Evolutionary conservation across 37 sponge, comb jelly and placozoan species (phyloP).

Genomic region (Geodia barretti): DNA sequence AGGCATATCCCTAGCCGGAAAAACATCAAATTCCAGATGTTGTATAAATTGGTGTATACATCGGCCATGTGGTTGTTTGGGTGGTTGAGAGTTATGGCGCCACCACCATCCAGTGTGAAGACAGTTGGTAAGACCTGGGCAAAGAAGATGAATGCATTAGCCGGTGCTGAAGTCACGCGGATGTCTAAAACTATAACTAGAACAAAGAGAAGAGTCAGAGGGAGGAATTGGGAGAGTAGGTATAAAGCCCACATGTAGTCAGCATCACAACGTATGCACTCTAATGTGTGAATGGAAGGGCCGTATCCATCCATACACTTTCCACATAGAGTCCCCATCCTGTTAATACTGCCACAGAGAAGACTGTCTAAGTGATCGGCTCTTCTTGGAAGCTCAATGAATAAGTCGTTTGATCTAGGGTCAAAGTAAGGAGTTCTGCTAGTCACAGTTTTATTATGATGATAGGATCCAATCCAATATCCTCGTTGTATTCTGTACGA

Average conservation of each 20-base stretch:
- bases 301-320: conserved; percentile 45
- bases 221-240: conserved; percentile 46
- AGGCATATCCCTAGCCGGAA: conserved; percentile 38
- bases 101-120: conserved; percentile 44
- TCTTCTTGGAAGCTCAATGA: background rate
- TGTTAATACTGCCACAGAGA: conserved; percentile 32
- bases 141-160: conserved; percentile 77
- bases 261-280: conserved; percentile 1
- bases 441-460: background rate
- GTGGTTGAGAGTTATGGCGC: background rate
- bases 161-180: conserved; percentile 58
- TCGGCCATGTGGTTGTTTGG: background rate
- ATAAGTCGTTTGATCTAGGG: background rate
- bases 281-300: conserved; percentile 14
- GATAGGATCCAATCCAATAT: conserved; percentile 19
- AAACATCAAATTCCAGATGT: conserved; percentile 74
- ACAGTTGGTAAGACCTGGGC: conserved; percentile 50
- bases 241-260: conserved; percentile 40
- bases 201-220: conserved; percentile 40
- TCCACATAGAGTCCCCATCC: conserved; percentile 63
- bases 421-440: conserved; percentile 30
- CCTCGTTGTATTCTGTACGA: conserved; percentile 8
- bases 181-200: conserved; percentile 66
- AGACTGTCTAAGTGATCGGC: background rate
- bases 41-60: conserved; percentile 21